Evolutionary conservation across 1,140 invertebrate genomes (phyloP).

Genomic region (Diorhabda elongata): DNA sequence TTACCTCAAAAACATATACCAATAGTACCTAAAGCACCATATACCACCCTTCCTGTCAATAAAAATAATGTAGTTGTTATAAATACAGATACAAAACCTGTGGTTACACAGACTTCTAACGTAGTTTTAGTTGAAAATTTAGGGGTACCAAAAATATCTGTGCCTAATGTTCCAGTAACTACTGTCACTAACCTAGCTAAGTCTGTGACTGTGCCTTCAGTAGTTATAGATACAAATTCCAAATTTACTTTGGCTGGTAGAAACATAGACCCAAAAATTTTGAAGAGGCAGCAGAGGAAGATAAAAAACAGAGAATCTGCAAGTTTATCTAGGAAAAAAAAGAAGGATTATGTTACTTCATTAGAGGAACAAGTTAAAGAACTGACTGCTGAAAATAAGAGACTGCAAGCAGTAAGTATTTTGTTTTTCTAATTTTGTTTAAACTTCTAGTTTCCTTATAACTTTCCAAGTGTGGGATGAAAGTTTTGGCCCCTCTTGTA

Average conservation of each 20-base stretch:
- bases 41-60: slow-evolving; percentile 21
- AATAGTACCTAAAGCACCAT: slow-evolving; percentile 31
- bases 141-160: slow-evolving; percentile 15
- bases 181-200: slow-evolving; percentile 17
- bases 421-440: slow-evolving; percentile 1
- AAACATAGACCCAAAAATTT: slow-evolving; percentile 50
- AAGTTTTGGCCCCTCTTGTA: no score
- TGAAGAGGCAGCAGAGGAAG: slow-evolving; percentile 84
- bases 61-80: slow-evolving; percentile 31
- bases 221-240: slow-evolving; percentile 23
- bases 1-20: slow-evolving; percentile 24
- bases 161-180: slow-evolving; percentile 16
- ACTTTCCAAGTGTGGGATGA: no score
- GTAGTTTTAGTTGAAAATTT: slow-evolving; percentile 39
- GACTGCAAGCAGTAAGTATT: slow-evolving; percentile 63
- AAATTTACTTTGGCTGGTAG: slow-evolving; percentile 10
- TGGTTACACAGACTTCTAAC: slow-evolving; percentile 17
- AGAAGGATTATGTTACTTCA: slow-evolving; percentile 82
- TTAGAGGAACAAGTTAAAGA: slow-evolving; percentile 70
- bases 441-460: neutral
- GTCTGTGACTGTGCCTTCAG: slow-evolving; percentile 18
- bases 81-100: slow-evolving; percentile 11
- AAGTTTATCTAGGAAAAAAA: slow-evolving; percentile 84
- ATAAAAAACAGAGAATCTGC: slow-evolving; percentile 89
- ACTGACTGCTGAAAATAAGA: slow-evolving; percentile 68